phyloP scores from a whole-genome alignment of 2,113 vertebrate species.

The Camelus dromedarius region DNA sequence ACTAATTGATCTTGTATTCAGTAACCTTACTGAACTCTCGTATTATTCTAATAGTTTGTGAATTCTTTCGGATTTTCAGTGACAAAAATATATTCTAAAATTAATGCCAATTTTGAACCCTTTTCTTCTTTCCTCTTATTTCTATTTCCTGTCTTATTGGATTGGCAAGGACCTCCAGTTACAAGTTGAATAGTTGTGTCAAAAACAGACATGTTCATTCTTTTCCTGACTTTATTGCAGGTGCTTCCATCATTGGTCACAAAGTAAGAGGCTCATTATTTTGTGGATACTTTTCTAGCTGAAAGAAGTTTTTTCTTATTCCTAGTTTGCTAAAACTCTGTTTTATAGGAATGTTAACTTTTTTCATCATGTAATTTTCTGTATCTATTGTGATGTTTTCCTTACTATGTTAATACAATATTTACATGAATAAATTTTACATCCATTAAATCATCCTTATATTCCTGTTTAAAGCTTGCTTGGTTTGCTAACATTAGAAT shows the following conservation, averaged over 20 bases:
- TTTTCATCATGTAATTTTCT: not conserved
- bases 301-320: not conserved
- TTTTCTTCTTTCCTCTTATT: not conserved
- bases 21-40: not conserved
- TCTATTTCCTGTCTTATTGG: not conserved
- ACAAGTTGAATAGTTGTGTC: not conserved
- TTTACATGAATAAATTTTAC: not conserved
- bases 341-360: not conserved
- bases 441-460: not conserved
- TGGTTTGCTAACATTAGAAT: not conserved
- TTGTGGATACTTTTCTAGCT: not conserved
- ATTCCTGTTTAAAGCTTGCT: not conserved
- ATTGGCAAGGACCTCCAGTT: not conserved
- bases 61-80: not conserved
- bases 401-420: not conserved
- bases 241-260: not conserved
- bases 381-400: not conserved
- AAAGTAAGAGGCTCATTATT: not conserved
- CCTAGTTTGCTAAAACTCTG: not conserved
- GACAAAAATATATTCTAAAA: not conserved
- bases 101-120: not conserved
- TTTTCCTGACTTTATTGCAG: not conserved
- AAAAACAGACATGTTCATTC: not conserved
- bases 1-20: not conserved
- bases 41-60: not conserved